Evolutionary conservation across 2,797 vertebrate genomes (phyloP).

Genomic region (Yasuhikotakia modesta): DNA sequence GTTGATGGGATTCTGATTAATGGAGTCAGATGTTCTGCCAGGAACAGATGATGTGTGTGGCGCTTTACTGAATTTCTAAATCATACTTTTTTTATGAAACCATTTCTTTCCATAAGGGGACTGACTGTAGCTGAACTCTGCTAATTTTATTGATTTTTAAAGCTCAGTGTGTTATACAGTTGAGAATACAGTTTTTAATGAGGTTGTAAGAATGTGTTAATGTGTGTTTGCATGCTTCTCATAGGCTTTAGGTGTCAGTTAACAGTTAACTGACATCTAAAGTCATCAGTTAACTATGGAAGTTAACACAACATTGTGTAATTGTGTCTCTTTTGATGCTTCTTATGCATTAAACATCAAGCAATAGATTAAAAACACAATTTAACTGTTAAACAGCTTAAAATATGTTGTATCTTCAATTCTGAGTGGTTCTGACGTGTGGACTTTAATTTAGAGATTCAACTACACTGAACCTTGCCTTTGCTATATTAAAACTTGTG

Average conservation of each 20-base stretch:
- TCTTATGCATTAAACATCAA: conserved; percentile 16
- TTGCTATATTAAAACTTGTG: background rate
- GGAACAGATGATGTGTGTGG: conserved; percentile 32
- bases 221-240: conserved; percentile 9
- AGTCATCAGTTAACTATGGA: conserved; percentile 6
- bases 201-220: background rate
- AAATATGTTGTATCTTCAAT: too few species aligned
- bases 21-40: conserved; percentile 14
- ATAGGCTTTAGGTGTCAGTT: conserved; percentile 8
- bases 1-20: conserved; percentile 36
- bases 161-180: conserved; percentile 2
- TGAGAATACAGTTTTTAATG: conserved; percentile 18
- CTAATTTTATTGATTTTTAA: conserved; percentile 41
- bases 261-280: too few species aligned
- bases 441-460: background rate
- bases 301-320: conserved; percentile 15
- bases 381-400: too few species aligned
- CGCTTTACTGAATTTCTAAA: conserved; percentile 42
- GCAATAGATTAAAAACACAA: conserved; percentile 15
- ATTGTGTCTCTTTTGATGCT: conserved; percentile 2
- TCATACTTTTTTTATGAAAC: conserved; percentile 9
- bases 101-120: conserved; percentile 27
- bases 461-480: background rate
- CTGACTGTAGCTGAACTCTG: background rate
- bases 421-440: too few species aligned